Percentiles rank a stretch among this genome's conserved stretches.
Evolutionary conservation across 2,797 vertebrate species (phyloP).

Genomic region (Sylvilagus floridanus): DNA sequence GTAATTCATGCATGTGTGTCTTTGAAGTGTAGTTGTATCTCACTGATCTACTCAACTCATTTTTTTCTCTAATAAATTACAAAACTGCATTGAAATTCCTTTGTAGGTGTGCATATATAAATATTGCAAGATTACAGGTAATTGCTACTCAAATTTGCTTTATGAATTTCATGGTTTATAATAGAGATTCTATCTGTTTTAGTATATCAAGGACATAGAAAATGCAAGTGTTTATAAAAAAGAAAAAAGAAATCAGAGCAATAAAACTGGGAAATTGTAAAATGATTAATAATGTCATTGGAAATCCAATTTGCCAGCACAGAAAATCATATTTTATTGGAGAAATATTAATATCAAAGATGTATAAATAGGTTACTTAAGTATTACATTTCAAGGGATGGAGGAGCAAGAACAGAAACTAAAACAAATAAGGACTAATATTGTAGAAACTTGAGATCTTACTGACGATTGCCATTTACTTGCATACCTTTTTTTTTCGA

Average conservation of each 20-base stretch:
- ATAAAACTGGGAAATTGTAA: conserved; percentile 71
- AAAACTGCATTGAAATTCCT: conserved; percentile 29
- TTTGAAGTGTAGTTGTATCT: neutral
- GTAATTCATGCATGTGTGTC: neutral
- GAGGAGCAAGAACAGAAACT: conserved; percentile 50
- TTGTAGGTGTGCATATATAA: neutral
- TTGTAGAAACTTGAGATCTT: conserved; percentile 12
- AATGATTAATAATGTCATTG: conserved; percentile 79
- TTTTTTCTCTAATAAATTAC: conserved; percentile 39
- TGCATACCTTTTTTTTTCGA: neutral
- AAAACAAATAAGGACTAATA: conserved; percentile 51
- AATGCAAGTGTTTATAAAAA: conserved; percentile 75
- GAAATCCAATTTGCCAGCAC: conserved; percentile 73
- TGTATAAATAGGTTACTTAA: conserved; percentile 76
- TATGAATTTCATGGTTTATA: conserved; percentile 50
- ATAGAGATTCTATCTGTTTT: conserved; percentile 41
- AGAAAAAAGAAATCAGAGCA: conserved; percentile 69
- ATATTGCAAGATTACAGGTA: conserved; percentile 45
- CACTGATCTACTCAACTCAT: neutral
- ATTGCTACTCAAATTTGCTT: conserved; percentile 14
- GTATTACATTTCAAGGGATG: conserved; percentile 71
- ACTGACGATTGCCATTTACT: neutral
- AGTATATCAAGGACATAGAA: conserved; percentile 59
- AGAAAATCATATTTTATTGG: conserved; percentile 73
- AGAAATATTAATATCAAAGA: conserved; percentile 73